Evolutionary conservation across 1,140 invertebrate species (phyloP).

Genomic region (Parapsyche elsis): DNA sequence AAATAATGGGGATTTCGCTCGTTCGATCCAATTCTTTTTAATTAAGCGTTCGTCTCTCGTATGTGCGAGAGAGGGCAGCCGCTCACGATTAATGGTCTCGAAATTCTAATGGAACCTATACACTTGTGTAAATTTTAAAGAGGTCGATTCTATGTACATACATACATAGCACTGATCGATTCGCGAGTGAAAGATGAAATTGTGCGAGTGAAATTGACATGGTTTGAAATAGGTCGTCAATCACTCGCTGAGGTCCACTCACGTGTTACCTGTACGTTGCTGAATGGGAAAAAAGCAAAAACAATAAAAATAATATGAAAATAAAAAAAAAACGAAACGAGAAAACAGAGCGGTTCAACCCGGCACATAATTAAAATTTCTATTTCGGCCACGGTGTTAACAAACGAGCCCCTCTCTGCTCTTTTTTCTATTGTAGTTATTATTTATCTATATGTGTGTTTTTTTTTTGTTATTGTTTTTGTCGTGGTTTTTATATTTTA

Average conservation of each 20-base stretch:
- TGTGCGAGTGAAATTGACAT: constrained; percentile 4
- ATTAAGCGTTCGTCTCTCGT: background rate
- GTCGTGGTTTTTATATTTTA: background rate
- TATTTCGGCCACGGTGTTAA: constrained; percentile 46
- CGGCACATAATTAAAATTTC: constrained; percentile 44
- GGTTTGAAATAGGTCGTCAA: constrained; percentile 32
- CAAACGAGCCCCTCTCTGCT: constrained; percentile 40
- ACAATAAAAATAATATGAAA: background rate
- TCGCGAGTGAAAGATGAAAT: background rate
- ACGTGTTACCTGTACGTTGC: constrained; percentile 9
- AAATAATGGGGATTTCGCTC: constrained; percentile 5
- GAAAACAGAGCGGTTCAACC: constrained; percentile 11
- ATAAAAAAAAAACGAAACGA: background rate
- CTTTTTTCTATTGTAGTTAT: constrained; percentile 27
- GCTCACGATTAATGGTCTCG: too few species aligned
- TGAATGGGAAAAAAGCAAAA: constrained; percentile 25
- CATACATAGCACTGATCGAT: background rate
- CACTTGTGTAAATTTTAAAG: background rate
- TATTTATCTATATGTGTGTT: constrained; percentile 25
- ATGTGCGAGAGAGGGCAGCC: background rate
- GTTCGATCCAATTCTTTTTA: background rate
- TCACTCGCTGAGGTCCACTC: constrained; percentile 15
- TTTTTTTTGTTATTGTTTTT: background rate
- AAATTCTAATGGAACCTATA: background rate
- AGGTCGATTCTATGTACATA: background rate